Evolutionary conservation across 2,888 invertebrate genomes (phyloP).

Genomic region (Dinocampus coccinellae): DNA sequence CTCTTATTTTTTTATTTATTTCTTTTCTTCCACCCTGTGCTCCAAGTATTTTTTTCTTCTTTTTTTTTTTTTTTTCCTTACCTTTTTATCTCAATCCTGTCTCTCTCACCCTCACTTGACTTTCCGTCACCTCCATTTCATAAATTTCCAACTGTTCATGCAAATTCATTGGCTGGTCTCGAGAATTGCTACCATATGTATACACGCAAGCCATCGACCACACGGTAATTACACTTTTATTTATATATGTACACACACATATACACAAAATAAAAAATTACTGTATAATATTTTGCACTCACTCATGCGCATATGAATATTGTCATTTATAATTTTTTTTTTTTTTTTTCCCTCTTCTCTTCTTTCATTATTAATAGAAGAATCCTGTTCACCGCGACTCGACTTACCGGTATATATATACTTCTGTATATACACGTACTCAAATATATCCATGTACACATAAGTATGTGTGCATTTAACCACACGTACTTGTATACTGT

Average conservation of each 20-base stretch:
- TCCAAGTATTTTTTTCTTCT: neutral
- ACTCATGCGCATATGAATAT: slow-evolving; percentile 51
- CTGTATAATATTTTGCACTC: slow-evolving; percentile 48
- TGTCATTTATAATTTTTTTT: neutral
- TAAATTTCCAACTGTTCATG: slow-evolving; percentile 51
- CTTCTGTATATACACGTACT: slow-evolving; percentile 4
- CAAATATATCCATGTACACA: slow-evolving; percentile 20
- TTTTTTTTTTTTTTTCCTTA: slow-evolving; percentile 36
- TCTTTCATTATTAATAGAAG: slow-evolving; percentile 32
- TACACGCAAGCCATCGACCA: slow-evolving; percentile 44
- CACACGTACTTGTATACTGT: neutral
- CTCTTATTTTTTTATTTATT: slow-evolving; percentile 25
- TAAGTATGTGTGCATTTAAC: slow-evolving; percentile 25
- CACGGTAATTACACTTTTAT: slow-evolving; percentile 60
- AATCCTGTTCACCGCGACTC: slow-evolving; percentile 14
- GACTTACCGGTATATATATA: slow-evolving; percentile 27
- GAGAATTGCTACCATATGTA: slow-evolving; percentile 37
- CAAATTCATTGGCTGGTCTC: slow-evolving; percentile 52
- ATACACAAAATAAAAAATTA: slow-evolving; percentile 28
- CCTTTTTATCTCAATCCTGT: too few species aligned
- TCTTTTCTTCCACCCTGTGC: neutral
- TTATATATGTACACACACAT: neutral
- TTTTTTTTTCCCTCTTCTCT: neutral
- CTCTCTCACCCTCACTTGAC: too few species aligned
- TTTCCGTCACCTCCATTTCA: slow-evolving; percentile 13